Evolutionary conservation across 2,888 invertebrate genomes (phyloP).

Genomic region (Gymnoscelis rufifasciata): DNA sequence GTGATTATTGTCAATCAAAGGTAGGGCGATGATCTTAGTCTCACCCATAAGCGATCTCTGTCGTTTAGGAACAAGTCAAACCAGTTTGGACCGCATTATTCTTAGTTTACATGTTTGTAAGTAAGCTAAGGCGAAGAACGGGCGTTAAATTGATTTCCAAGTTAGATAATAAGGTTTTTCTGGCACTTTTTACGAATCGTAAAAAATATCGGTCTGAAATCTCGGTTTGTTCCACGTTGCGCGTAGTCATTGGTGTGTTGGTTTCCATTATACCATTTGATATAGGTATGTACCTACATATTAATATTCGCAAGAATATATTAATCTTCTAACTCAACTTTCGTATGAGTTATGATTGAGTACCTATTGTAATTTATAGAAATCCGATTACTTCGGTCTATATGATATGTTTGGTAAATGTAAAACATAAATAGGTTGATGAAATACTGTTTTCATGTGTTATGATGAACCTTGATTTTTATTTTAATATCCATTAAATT

Average conservation of each 20-base stretch:
- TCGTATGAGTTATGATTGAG: no score
- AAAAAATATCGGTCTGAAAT: slow-evolving; percentile 24
- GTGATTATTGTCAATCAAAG: slow-evolving; percentile 48
- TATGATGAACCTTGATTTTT: no score
- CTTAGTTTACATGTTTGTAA: slow-evolving; percentile 10
- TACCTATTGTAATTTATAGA: no score
- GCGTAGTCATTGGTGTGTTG: slow-evolving; percentile 24
- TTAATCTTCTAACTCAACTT: no score
- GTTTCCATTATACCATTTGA: slow-evolving; percentile 19
- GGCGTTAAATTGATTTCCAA: slow-evolving; percentile 28
- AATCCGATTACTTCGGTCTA: no score
- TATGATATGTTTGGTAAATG: no score
- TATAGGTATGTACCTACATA: not conserved
- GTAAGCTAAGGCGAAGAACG: slow-evolving; percentile 13
- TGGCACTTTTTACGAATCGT: slow-evolving; percentile 24
- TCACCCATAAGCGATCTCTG: slow-evolving; percentile 36
- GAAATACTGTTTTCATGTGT: no score
- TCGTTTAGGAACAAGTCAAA: slow-evolving; percentile 37
- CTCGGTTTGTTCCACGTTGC: slow-evolving; percentile 21
- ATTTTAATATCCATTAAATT: no score
- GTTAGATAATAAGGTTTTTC: slow-evolving; percentile 29
- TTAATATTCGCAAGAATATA: no score
- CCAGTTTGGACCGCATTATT: slow-evolving; percentile 33
- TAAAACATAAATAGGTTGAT: no score
- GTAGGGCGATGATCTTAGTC: slow-evolving; percentile 45